Evolutionary conservation across 2,888 invertebrate genomes (phyloP).

Genomic region (Platynereis dumerilii): DNA sequence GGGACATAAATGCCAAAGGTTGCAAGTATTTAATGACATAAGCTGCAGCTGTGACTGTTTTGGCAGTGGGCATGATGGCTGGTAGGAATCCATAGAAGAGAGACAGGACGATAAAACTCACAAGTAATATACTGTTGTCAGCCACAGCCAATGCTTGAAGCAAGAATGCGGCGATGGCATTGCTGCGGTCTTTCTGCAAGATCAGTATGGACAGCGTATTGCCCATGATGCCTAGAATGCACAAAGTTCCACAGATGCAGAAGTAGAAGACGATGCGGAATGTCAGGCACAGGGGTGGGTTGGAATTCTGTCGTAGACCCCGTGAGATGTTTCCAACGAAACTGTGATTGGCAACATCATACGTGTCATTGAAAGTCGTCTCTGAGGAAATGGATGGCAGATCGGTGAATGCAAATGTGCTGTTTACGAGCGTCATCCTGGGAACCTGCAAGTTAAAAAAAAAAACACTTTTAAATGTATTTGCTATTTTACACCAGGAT

Average conservation of each 20-base stretch:
- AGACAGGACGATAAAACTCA: slow-evolving; percentile 31
- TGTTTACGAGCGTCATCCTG: too few species aligned
- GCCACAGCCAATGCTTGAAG: slow-evolving; percentile 36
- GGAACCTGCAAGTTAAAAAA: too few species aligned
- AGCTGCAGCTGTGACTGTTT: background rate
- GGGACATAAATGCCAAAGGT: slow-evolving; percentile 33
- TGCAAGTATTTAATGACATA: slow-evolving; percentile 29
- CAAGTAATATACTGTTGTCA: slow-evolving; percentile 32
- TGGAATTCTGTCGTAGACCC: too few species aligned
- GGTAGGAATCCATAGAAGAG: slow-evolving; percentile 29
- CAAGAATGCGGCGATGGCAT: slow-evolving; percentile 23
- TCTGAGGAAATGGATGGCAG: too few species aligned
- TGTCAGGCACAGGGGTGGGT: background rate
- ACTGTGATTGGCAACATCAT: background rate
- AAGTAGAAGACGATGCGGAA: slow-evolving; percentile 27
- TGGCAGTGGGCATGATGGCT: background rate
- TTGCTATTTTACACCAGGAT: too few species aligned
- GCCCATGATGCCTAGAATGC: slow-evolving; percentile 34
- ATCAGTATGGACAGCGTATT: slow-evolving; percentile 36
- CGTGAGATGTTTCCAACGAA: too few species aligned
- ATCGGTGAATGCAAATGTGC: too few species aligned
- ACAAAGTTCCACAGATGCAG: slow-evolving; percentile 26
- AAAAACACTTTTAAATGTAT: too few species aligned
- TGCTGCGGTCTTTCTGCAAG: slow-evolving; percentile 27
- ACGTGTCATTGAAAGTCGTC: slow-evolving; percentile 2